Evolutionary conservation across 2,888 invertebrate genomes (phyloP).

Genomic region (Diaperis boleti): DNA sequence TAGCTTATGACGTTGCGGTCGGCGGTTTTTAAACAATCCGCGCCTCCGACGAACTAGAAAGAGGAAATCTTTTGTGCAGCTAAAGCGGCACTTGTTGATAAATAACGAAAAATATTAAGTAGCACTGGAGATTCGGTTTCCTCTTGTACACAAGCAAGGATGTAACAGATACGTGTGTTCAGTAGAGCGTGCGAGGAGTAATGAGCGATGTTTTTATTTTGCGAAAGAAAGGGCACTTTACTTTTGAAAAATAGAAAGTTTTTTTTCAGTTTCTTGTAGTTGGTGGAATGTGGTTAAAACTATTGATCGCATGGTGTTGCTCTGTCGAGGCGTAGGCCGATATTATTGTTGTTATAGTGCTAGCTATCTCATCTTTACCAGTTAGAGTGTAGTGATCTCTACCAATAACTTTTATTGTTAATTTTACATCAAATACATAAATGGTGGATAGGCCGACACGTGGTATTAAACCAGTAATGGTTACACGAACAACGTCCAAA

Average conservation of each 20-base stretch:
- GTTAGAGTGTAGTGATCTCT: no score
- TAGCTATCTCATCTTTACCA: no score
- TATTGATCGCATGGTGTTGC: no score
- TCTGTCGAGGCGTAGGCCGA: no score
- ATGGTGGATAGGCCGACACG: no score
- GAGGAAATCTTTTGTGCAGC: slow-evolving; percentile 1
- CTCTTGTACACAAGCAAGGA: neutral
- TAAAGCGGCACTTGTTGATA: slow-evolving; percentile 9
- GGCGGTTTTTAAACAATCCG: slow-evolving; percentile 3
- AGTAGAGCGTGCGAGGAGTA: neutral
- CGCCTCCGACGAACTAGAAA: neutral
- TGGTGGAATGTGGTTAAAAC: neutral
- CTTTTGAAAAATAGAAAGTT: neutral
- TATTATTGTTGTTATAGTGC: no score
- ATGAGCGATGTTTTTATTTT: neutral
- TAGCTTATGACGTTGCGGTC: slow-evolving; percentile 6
- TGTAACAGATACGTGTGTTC: neutral
- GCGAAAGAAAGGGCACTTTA: no score
- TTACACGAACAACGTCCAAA: no score
- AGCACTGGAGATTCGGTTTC: neutral
- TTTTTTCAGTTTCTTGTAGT: neutral
- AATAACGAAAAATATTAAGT: slow-evolving; percentile 3
- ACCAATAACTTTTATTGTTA: no score
- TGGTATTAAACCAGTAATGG: no score
- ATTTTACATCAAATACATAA: no score